These are phyloP conservation scores for Hippopotamyrus pictus DNA, from an alignment of 2,797 vertebrate species.

Conservation along the genomic window DNA sequence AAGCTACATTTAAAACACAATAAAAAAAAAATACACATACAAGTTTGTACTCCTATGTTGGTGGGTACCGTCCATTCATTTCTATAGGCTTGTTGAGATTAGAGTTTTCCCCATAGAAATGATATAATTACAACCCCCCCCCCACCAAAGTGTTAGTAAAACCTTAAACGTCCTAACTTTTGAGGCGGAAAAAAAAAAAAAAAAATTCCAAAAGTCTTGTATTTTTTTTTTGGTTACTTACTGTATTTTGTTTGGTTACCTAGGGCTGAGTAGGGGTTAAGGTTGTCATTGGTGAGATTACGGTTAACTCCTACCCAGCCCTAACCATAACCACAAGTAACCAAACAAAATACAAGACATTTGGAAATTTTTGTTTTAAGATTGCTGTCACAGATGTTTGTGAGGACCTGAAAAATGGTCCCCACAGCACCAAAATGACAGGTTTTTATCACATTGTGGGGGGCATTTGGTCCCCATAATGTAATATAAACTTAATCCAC, in stretches of 20 bases:
- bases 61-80: neutral
- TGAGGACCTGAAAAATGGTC: neutral
- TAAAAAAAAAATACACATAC: neutral
- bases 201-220: neutral
- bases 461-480: neutral
- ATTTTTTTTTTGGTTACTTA: neutral
- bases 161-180: neutral
- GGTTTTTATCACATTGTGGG: neutral
- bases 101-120: neutral
- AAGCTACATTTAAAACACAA: constrained; percentile 41
- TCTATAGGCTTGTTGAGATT: neutral
- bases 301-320: neutral
- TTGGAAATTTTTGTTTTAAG: neutral
- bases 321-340: neutral
- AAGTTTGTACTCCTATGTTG: neutral
- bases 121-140: neutral
- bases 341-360: neutral
- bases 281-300: neutral
- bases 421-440: neutral
- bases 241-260: neutral
- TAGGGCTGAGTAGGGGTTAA: neutral
- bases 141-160: neutral
- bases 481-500: neutral
- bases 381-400: neutral
- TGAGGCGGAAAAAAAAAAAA: neutral